Conservation (phyloP, 2,888 invertebrate species). For the Pheosia tremula region DNA sequence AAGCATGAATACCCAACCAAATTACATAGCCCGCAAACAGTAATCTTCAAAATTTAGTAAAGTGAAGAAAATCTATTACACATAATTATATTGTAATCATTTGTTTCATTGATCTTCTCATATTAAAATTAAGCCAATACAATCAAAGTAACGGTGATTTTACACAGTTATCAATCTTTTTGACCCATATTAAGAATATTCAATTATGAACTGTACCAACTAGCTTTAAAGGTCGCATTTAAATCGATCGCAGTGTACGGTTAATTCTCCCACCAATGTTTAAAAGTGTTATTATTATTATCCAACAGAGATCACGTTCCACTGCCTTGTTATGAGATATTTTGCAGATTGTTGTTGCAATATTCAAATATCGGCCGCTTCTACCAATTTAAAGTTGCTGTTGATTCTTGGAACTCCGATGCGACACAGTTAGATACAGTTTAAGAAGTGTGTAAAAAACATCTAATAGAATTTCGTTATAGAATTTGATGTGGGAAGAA, state of each 20-base stretch:
- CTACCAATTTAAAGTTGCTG: conserved; percentile 13
- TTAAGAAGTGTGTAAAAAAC: conserved; percentile 1
- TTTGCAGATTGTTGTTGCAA: conserved; percentile 40
- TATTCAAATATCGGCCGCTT: conserved; percentile 35
- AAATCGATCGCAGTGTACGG: conserved; percentile 12
- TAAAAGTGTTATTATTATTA: conserved; percentile 39
- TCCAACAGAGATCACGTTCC: conserved; percentile 40
- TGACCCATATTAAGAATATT: neutral
- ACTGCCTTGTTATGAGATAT: conserved; percentile 55
- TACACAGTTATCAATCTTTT: too few relatives aligned
- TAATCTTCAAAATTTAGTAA: too few relatives aligned
- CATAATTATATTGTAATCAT: too few relatives aligned
- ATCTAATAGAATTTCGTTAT: neutral
- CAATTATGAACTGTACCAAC: neutral
- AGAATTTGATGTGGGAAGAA: neutral
- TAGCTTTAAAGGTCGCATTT: conserved; percentile 8
- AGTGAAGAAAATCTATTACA: too few relatives aligned
- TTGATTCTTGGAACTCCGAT: conserved; percentile 2
- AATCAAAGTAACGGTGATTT: too few relatives aligned
- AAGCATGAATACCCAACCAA: too few relatives aligned
- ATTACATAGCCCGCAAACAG: too few relatives aligned
- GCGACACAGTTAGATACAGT: neutral
- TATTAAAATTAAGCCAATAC: too few relatives aligned
- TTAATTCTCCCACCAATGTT: conserved; percentile 33
- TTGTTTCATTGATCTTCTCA: too few relatives aligned